Base-by-base conservation (phyloP, 1,140 invertebrate species). In the Potamilus streckersoni region DNA sequence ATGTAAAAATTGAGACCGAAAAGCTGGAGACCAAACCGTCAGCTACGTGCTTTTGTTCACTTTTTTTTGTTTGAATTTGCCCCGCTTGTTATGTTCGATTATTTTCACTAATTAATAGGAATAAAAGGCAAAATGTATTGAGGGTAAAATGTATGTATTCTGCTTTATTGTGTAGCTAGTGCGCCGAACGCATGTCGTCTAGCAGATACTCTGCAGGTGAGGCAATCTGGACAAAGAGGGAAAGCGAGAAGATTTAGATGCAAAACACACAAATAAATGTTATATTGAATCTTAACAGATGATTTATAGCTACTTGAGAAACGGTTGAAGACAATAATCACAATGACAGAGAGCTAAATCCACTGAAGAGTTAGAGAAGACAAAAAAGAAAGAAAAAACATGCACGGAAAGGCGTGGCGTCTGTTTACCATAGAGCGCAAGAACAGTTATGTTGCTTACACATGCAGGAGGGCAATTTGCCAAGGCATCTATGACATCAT, bases 61-160 rank as follows among this genome's bases (percentile, higher is more conserved):
- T 77, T 76, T 77, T 71, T 69, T 65, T 72, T 62, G 70, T 23
- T 23, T 23, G 23, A 69, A 63, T 72, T 71, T 77, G 64, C 23
- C 68, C 73, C 63, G 68, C 75, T 69, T 77, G 75, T 67, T 72
- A 59, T 38, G 69, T 69, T 71, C 65, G 75, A 72, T 77, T 77
- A 69, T 72, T 38, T 69, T 77, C 69, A 69, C 69, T 58, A 77
- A 77, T 77, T 77, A 77, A 77, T 77, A 77, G 75, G 75, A 77
- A 77, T 77, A 77, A 77, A 77, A 72, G 75, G 73, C 60, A 71
- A 72, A 77, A 72, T 77, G 69, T 77, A 77, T 77, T 77, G 75
- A 77, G 65, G 72, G 72, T 77, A 77, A 77, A 71, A 72, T 69
- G 75, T 56, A 63, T 72, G 75, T 71, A 72, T 69, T 71, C 72